Conservation (phyloP, 2,797 vertebrate species). For the Chiroxiphia lanceolata region DNA sequence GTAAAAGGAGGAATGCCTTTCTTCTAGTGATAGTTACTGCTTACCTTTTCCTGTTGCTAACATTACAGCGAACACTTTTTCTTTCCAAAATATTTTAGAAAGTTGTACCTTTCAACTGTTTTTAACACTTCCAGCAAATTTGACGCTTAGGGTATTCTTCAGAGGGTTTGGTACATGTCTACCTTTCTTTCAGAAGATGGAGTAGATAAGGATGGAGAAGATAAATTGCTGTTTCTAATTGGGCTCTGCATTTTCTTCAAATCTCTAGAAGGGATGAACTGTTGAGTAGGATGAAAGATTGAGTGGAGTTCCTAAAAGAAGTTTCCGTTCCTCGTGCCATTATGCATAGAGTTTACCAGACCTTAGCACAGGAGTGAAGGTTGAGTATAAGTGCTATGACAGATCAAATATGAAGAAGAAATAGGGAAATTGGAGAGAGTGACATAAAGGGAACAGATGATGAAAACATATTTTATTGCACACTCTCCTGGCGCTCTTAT, state of each 20-base stretch:
- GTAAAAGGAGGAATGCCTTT: not conserved
- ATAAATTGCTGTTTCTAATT: not conserved
- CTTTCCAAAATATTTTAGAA: not conserved
- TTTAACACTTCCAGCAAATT: not conserved
- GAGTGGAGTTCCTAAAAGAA: not conserved
- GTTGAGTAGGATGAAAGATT: not conserved
- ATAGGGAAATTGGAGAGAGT: not conserved
- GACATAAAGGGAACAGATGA: not conserved
- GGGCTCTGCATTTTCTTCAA: not conserved
- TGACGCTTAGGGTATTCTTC: not conserved
- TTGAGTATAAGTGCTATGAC: not conserved
- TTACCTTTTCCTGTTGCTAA: not conserved
- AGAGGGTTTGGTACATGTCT: not conserved
- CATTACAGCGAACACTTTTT: not conserved
- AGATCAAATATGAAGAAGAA: not conserved
- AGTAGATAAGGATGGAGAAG: not conserved
- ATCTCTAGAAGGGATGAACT: not conserved
- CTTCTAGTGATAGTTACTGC: not conserved
- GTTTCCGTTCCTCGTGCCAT: not conserved
- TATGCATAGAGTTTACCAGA: not conserved
- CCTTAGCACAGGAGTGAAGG: not conserved
- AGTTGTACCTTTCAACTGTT: not conserved
- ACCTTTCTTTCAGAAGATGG: not conserved
- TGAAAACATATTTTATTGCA: not conserved
- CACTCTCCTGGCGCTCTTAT: not conserved